Evolutionary conservation across 2,113 vertebrate species (phyloP).

Genomic region (Hystrix cristata): DNA sequence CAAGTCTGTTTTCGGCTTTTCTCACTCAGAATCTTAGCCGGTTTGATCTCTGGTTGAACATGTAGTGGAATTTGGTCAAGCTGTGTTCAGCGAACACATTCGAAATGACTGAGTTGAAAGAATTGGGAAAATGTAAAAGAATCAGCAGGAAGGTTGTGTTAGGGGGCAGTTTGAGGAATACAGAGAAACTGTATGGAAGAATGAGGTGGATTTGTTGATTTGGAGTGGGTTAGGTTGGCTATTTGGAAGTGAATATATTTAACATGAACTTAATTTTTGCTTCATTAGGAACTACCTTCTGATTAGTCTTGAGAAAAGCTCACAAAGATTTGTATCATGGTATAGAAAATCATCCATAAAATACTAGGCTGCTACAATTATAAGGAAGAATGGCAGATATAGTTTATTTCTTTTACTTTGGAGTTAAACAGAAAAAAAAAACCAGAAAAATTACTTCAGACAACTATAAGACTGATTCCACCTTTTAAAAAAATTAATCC

Average conservation of each 20-base stretch:
- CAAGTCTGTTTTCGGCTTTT: neutral
- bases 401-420: slow-evolving; percentile 48
- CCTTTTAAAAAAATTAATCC: neutral
- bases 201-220: neutral
- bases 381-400: neutral
- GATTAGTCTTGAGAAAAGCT: slow-evolving; percentile 30
- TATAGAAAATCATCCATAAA: neutral
- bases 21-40: neutral
- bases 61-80: neutral
- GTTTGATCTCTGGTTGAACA: neutral
- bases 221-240: neutral
- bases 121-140: slow-evolving; percentile 29
- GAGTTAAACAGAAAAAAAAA: neutral
- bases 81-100: neutral
- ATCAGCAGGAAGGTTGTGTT: neutral
- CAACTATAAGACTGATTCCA: neutral
- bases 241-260: neutral
- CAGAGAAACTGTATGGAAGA: neutral
- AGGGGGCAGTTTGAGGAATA: neutral
- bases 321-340: slow-evolving; percentile 8
- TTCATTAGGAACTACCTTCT: neutral
- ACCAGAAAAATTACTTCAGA: slow-evolving; percentile 34
- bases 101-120: neutral
- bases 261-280: neutral
- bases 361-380: neutral